Conservation (phyloP, 1,140 invertebrate species). For the Caenorhabditis remanei region DNA sequence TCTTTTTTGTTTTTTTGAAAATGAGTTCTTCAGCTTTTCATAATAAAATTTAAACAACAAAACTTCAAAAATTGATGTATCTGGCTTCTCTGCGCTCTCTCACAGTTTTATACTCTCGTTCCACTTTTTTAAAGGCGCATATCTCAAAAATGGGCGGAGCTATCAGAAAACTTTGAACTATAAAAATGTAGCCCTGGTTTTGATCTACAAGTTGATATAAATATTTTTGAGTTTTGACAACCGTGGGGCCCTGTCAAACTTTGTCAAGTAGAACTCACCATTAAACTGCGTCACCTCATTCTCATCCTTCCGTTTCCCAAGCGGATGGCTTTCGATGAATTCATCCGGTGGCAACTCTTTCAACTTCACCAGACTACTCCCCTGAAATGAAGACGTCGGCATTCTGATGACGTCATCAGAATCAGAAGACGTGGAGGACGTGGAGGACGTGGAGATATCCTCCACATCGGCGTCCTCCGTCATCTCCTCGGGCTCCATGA, state of each 20-base stretch:
- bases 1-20: no score
- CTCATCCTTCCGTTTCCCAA: background rate
- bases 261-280: background rate
- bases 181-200: no score
- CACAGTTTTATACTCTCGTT: no score
- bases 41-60: no score
- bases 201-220: no score
- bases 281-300: slow-evolving; percentile 27
- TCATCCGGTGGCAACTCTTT: background rate
- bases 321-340: background rate
- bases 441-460: slow-evolving; percentile 14
- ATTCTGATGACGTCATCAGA: background rate
- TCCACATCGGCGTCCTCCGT: background rate
- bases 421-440: background rate
- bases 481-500: background rate
- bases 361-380: background rate
- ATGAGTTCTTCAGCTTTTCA: no score
- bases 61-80: no score
- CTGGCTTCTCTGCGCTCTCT: no score
- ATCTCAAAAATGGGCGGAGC: no score
- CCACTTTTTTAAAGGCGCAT: no score
- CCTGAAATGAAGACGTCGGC: slow-evolving; percentile 22
- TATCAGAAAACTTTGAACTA: no score
- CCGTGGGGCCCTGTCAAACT: background rate
- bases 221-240: no score